Conservation (phyloP, 1,140 invertebrate genomes). For the Drosophila obscura region DNA sequence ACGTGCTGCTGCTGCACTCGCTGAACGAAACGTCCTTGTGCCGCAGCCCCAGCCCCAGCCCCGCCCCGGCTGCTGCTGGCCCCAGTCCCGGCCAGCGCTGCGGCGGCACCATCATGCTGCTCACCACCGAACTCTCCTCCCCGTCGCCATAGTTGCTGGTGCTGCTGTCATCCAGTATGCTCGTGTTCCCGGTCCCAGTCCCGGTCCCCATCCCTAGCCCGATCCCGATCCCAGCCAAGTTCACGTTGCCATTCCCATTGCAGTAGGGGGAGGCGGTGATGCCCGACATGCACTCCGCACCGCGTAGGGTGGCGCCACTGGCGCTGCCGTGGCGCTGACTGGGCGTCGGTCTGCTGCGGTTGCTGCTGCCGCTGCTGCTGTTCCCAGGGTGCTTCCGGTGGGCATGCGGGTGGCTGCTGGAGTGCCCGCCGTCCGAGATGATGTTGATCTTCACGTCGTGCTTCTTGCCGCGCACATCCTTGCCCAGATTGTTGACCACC, state of each 20-base stretch:
- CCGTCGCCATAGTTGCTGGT: slow-evolving; percentile 80
- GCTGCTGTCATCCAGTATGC: slow-evolving; percentile 68
- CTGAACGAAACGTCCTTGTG: slow-evolving; percentile 76
- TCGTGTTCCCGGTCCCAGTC: background rate
- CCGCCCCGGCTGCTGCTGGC: background rate
- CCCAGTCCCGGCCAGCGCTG: slow-evolving; percentile 50
- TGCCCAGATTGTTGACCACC: slow-evolving; percentile 69
- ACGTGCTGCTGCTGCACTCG: slow-evolving; percentile 75
- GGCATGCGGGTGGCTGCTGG: slow-evolving; percentile 3
- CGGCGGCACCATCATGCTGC: slow-evolving; percentile 76
- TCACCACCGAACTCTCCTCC: slow-evolving; percentile 79
- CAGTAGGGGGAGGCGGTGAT: slow-evolving; percentile 77
- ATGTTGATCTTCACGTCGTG: slow-evolving; percentile 81
- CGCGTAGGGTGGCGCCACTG: slow-evolving; percentile 28
- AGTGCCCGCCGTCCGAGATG: slow-evolving; percentile 68
- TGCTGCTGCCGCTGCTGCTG: slow-evolving; percentile 42
- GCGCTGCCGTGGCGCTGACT: slow-evolving; percentile 11
- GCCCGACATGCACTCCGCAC: slow-evolving; percentile 67
- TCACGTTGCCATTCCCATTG: slow-evolving; percentile 54
- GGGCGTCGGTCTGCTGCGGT: slow-evolving; percentile 27
- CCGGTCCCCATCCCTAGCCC: background rate
- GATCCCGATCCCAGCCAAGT: background rate
- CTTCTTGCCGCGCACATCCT: slow-evolving; percentile 72
- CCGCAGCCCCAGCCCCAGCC: slow-evolving; percentile 31
- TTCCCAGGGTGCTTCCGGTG: slow-evolving; percentile 28